Evolutionary conservation across 2,797 vertebrate species (phyloP), one percentile per base, ranked within the genome.

Genomic region (Pangasius larnaudii): DNA sequence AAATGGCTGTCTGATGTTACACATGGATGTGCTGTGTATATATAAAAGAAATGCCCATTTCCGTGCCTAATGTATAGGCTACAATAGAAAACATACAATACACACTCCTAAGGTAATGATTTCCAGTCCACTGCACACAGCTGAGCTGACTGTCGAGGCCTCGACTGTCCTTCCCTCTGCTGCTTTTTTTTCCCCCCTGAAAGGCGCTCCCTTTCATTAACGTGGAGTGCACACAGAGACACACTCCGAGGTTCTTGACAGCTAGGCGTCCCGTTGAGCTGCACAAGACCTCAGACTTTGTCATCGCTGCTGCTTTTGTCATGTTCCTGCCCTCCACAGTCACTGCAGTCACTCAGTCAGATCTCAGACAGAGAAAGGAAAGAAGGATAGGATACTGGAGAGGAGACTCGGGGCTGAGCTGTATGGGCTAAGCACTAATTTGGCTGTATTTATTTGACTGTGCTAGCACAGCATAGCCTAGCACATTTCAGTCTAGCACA

Each of bases 201-300:
- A 90, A 90, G 82, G 56, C 36, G 85, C 59, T 49, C 59, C 78
- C 78, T 89, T 89, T 84, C 86, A 87, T 89, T 90, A 90, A 79
- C 84, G 87, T 86, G 88, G 58, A 85, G 82, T 78, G 85, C 88
- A 88, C 67, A 83, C 78, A 83, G 69, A 88, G 7, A 58, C 87
- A 91, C 89, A 79, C 71, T 67, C 46, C 61, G 61, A 56, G 67
- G 67, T 81, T 87, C 88, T 84, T 91, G 85, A 91, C 89, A 92
- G 83, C 59, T 80, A 86, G 39, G 78, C n/a, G 63, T 79, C 88
- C 78, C 78, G 39, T 84, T 81, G 85, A 87, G 86, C 91, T 87
- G 83, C 90, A 91, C 91, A 87, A 58, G 88, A 91, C 71, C 87
- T 39, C 84, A 86, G 77, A 86, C 88, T 90, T 90, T 80, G 78